Evolutionary conservation across 1,140 invertebrate species (phyloP).

Genomic region (Argopecten irradians): DNA sequence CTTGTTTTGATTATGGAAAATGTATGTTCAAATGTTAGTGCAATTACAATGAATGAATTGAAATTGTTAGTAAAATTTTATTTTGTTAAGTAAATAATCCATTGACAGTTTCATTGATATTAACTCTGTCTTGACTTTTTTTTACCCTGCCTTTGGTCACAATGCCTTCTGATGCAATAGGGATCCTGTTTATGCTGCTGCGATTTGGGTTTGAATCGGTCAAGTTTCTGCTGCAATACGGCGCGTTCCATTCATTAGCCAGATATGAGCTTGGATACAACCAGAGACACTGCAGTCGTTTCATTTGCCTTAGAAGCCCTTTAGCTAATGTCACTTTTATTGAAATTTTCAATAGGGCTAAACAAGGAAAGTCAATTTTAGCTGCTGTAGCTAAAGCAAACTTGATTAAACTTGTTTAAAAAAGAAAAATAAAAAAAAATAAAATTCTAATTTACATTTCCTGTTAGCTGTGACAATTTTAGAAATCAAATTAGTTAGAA

Average conservation of each 20-base stretch:
- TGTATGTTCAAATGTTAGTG: too few relatives aligned
- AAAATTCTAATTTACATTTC: neutral
- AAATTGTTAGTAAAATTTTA: neutral
- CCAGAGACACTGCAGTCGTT: neutral
- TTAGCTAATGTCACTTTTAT: slow-evolving; percentile 11
- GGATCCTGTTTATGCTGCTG: neutral
- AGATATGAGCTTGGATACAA: neutral
- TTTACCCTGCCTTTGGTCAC: neutral
- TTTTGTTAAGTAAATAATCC: too few relatives aligned
- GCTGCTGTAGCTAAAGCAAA: neutral
- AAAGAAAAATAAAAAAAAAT: neutral
- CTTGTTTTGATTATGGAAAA: too few relatives aligned
- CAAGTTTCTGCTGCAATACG: too few relatives aligned
- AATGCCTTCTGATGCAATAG: neutral
- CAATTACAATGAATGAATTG: too few relatives aligned
- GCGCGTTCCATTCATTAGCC: too few relatives aligned
- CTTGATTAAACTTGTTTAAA: neutral
- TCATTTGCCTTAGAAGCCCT: neutral
- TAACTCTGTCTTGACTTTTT: too few relatives aligned
- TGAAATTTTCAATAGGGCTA: neutral
- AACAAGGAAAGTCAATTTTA: slow-evolving; percentile 9
- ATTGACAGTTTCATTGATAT: too few relatives aligned
- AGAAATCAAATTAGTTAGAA: neutral
- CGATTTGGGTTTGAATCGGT: neutral
- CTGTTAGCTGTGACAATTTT: neutral